Conservation (phyloP, 2,888 invertebrate species). For the Epinotia bilunana region DNA sequence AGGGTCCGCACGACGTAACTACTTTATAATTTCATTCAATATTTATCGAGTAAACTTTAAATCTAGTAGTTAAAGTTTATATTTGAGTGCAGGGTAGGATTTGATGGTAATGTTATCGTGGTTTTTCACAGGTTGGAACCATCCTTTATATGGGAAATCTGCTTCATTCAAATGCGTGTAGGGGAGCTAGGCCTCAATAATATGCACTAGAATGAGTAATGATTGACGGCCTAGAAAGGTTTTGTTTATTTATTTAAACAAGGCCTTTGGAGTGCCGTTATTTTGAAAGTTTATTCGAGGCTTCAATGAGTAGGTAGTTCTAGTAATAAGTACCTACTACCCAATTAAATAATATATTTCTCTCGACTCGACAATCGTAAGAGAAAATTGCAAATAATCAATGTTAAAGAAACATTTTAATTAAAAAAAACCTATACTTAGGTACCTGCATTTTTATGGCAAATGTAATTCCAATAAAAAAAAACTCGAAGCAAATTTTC, state of each 20-base stretch:
- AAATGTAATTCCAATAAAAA: too few species aligned
- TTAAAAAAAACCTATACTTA: too few species aligned
- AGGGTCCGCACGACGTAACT: constrained; percentile 49
- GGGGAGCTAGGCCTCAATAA: constrained; percentile 45
- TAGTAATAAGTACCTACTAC: too few species aligned
- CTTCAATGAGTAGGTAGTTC: neutral
- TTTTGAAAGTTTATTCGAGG: neutral
- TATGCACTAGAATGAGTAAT: constrained; percentile 45
- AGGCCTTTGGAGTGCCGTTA: constrained; percentile 15
- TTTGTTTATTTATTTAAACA: constrained; percentile 47
- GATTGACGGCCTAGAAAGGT: constrained; percentile 51
- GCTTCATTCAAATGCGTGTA: constrained; percentile 63
- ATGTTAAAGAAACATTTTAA: too few species aligned
- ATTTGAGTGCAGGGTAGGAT: neutral
- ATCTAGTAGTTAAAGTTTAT: neutral
- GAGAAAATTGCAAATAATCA: too few species aligned
- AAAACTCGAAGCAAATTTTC: too few species aligned
- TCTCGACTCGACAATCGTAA: too few species aligned
- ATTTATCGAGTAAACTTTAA: constrained; percentile 2
- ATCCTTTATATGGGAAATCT: constrained; percentile 69
- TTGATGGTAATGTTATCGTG: constrained; percentile 41
- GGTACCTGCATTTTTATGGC: too few species aligned
- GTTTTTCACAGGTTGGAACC: constrained; percentile 56
- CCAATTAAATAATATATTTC: too few species aligned
- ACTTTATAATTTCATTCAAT: constrained; percentile 11